Evolutionary conservation across 2,113 vertebrate species (phyloP).

Genomic region (Acinonyx jubatus): DNA sequence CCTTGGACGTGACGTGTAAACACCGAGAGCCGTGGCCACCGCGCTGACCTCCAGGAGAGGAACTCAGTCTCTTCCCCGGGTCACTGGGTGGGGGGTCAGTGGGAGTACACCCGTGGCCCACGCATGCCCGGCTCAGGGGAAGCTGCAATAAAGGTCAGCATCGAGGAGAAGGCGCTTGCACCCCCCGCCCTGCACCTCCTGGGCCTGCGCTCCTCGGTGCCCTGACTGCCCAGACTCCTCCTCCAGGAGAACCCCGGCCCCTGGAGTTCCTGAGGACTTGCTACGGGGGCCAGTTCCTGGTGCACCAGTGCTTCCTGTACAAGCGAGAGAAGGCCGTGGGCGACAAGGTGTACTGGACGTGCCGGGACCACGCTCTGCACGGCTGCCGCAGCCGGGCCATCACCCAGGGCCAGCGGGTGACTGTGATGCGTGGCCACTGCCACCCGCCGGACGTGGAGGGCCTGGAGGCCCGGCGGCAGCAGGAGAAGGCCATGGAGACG

Average conservation of each 20-base stretch:
- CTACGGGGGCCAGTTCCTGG: slow-evolving; percentile 74
- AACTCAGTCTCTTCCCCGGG: not conserved
- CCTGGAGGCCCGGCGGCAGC: slow-evolving; percentile 63
- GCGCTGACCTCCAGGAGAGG: not conserved
- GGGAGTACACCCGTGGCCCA: not conserved
- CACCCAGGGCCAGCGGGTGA: slow-evolving; percentile 67
- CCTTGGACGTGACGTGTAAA: not conserved
- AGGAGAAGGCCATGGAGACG: not conserved
- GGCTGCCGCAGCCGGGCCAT: slow-evolving; percentile 74
- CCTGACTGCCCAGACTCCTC: not conserved
- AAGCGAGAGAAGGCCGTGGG: slow-evolving; percentile 72
- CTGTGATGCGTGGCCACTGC: slow-evolving; percentile 63
- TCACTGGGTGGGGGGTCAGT: not conserved
- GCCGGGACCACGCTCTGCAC: not conserved
- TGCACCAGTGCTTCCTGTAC: slow-evolving; percentile 73
- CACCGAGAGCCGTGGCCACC: not conserved
- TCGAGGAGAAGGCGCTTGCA: fast-evolving
- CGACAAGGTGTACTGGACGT: slow-evolving; percentile 75
- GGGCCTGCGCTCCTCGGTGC: not conserved
- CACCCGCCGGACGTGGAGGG: slow-evolving; percentile 61
- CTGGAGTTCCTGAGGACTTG: slow-evolving; percentile 72
- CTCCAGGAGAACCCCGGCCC: not conserved
- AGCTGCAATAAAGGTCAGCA: not conserved
- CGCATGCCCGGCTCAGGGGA: not conserved
- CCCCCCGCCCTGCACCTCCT: fast-evolving